These are phyloP conservation scores for Elysia crispata DNA, from an alignment of 2,888 invertebrate genomes.

Conservation along the genomic window DNA sequence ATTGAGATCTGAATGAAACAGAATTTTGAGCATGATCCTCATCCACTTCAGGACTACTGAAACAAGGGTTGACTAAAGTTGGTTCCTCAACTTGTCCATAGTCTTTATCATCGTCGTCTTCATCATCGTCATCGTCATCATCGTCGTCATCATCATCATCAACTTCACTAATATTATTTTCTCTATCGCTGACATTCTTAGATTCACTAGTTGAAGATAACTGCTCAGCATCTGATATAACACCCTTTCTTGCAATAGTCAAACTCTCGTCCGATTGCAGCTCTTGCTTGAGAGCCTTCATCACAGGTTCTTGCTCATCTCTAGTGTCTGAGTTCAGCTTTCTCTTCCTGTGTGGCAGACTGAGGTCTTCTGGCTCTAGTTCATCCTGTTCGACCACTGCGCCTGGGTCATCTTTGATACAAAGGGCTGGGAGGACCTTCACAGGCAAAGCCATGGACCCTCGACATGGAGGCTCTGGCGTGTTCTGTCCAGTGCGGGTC, in stretches of 20 bases:
- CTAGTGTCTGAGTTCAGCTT: too few relatives aligned
- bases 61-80: constrained; percentile 42
- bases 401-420: neutral
- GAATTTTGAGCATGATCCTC: constrained; percentile 68
- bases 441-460: constrained; percentile 40
- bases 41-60: constrained; percentile 56
- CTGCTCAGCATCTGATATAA: too few relatives aligned
- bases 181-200: neutral
- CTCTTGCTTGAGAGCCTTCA: neutral
- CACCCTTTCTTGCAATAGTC: neutral
- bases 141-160: constrained; percentile 37
- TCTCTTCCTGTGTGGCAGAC: neutral
- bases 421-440: neutral
- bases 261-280: neutral
- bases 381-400: neutral
- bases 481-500: neutral
- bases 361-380: constrained; percentile 27
- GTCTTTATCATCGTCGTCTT: constrained; percentile 48
- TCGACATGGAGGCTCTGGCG: neutral
- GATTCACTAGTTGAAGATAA: neutral
- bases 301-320: neutral
- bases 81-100: constrained; percentile 47
- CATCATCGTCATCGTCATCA: constrained; percentile 43
- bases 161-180: neutral
- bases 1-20: constrained; percentile 43